Conservation (phyloP, 1,140 invertebrate species). For the Drosophila equinoxialis region DNA sequence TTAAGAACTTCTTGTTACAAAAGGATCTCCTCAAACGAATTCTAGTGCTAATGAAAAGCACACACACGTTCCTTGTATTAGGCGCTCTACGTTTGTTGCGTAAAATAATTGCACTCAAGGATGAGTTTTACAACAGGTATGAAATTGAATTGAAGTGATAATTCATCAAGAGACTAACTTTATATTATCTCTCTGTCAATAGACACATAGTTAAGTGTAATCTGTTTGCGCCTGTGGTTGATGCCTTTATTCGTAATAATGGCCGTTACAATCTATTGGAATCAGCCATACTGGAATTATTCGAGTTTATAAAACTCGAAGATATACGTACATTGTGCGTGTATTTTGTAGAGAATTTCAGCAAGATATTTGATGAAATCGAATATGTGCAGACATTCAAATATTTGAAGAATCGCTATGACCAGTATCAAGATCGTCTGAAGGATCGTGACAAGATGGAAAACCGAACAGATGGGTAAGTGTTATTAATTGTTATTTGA, state of each 20-base stretch:
- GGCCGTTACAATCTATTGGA: slow-evolving; percentile 99
- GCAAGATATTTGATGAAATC: slow-evolving; percentile 95
- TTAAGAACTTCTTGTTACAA: slow-evolving; percentile 98
- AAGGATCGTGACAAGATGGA: slow-evolving; percentile 91
- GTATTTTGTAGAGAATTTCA: slow-evolving; percentile 97
- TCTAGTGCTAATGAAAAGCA: slow-evolving; percentile 98
- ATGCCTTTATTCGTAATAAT: slow-evolving; percentile 98
- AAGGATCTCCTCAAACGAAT: slow-evolving; percentile 98
- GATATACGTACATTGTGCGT: slow-evolving; percentile 97
- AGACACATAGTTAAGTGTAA: slow-evolving; percentile 98
- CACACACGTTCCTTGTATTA: slow-evolving; percentile 98
- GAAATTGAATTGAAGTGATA: not conserved
- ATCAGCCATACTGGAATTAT: slow-evolving; percentile 99
- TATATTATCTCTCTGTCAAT: no score
- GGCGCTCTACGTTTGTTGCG: slow-evolving; percentile 98
- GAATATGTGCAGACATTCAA: slow-evolving; percentile 99
- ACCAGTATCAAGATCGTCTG: slow-evolving; percentile 96
- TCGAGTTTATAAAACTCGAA: slow-evolving; percentile 99
- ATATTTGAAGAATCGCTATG: slow-evolving; percentile 94
- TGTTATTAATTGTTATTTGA: slow-evolving; percentile 8
- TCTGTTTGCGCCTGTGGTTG: slow-evolving; percentile 97
- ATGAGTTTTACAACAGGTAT: slow-evolving; percentile 97
- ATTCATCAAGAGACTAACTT: no score
- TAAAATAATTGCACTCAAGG: slow-evolving; percentile 98
- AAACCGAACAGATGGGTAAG: slow-evolving; percentile 86